Evolutionary conservation across 2,797 vertebrate species (phyloP), one percentile per base, ranked within the genome.

Genomic region (Artibeus jamaicensis): DNA sequence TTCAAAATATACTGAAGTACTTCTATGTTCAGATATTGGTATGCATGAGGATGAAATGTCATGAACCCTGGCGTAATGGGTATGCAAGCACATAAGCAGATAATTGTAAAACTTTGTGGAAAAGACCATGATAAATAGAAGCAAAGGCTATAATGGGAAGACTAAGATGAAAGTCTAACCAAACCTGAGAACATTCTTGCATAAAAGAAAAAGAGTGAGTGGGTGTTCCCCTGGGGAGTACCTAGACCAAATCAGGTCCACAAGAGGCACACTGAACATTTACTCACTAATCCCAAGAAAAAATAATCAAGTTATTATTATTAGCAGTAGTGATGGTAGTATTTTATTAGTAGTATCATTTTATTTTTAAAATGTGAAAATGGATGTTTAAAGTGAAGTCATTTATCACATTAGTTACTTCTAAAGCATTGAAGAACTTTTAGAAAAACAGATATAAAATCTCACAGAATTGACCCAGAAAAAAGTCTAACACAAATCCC

Each of bases 401-500:
- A 46, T 24, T 82, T 79, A 91, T 39, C 37, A 68, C 32, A 81
- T n/a, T 71, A 16, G 7, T 95, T 88, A 62, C 21, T 91, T 94
- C 15, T 67, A 94, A 92, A 88, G 67, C 32, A 67, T 73, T 74
- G 77, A 77, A 88, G 53, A 4, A 7, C n/a, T 94, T 94, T 76
- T 9, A 92, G 39, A 78, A 39, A 95, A 88, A 91, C 6, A 83
- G 5, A 37, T 92, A 74, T 79, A 94, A 93, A 94, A 55, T 73
- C 37, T 59, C 42, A 71, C 2, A 74, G 32, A 32, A 89, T 55
- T 1, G 0, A 4, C 26, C n/a, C 59, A 24, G 34, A 86, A 79
- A 88, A 94, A 79, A 1, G 19, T 77, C 42, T 55, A 46, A 89
- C 21, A 93, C 19, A 94, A 86, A 71, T 88, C 2, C 0, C 21